Percentiles rank a stretch among this genome's conserved stretches.
phyloP scores from a whole-genome alignment of 2,113 vertebrate genomes.

The Megaceryle maxima region DNA sequence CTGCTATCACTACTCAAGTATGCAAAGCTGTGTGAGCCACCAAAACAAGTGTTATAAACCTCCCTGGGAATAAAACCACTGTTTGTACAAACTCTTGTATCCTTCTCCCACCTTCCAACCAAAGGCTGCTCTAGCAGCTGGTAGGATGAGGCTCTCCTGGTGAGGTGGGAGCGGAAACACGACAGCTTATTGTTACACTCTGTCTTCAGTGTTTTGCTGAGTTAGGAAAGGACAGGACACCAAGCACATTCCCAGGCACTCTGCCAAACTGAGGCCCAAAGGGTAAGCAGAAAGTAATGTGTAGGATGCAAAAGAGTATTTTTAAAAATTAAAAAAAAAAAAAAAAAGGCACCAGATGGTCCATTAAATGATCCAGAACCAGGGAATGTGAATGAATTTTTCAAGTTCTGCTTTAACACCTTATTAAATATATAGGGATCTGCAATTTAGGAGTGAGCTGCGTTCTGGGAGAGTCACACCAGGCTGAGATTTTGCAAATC shows the following conservation, averaged over 20 bases:
- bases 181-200: not conserved
- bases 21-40: not conserved
- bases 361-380: conserved; percentile 6
- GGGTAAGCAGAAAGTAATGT: not conserved
- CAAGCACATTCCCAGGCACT: conserved; percentile 19
- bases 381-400: not conserved
- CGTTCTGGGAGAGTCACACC: not conserved
- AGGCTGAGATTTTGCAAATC: conserved; percentile 9
- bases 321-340: not conserved
- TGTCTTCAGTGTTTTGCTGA: not conserved
- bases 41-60: not conserved
- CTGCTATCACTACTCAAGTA: not conserved
- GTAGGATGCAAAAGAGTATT: not conserved
- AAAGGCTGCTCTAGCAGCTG: not conserved
- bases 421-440: not conserved
- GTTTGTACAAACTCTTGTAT: not conserved
- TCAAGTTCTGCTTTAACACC: conserved; percentile 5
- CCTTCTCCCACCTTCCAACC: not conserved
- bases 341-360: not conserved
- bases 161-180: not conserved
- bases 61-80: not conserved
- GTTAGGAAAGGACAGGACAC: conserved; percentile 9
- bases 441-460: not conserved
- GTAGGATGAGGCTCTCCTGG: not conserved
- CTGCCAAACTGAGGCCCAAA: conserved; percentile 37